phyloP scores from a whole-genome alignment of 1,140 invertebrate genomes.

The Himalopsyche phryganea region DNA sequence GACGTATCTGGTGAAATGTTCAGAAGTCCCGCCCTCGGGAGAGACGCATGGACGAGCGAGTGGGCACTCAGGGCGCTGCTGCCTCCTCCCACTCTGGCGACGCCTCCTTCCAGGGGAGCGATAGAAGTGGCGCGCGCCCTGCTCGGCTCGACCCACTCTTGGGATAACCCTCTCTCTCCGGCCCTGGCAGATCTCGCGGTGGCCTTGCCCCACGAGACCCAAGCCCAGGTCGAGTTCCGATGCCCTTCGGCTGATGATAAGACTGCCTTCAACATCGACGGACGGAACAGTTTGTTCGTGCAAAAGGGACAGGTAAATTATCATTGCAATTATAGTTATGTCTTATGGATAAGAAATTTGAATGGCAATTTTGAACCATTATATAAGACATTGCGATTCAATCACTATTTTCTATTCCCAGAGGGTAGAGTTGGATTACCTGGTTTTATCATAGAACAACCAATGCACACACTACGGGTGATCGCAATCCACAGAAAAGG shows the following conservation, averaged over 20 bases:
- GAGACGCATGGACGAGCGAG: slow-evolving; percentile 84
- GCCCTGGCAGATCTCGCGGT: slow-evolving; percentile 14
- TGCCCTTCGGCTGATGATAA: slow-evolving; percentile 13
- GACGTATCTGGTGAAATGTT: slow-evolving; percentile 52
- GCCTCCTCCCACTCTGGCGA: slow-evolving; percentile 41
- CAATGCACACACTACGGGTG: no score
- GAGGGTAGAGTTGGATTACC: no score
- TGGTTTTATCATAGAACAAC: no score
- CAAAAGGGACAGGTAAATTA: slow-evolving; percentile 29
- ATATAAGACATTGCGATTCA: no score
- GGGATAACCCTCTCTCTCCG: slow-evolving; percentile 8
- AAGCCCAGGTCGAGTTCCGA: slow-evolving; percentile 18
- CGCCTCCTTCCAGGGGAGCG: slow-evolving; percentile 66
- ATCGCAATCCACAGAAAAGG: no score
- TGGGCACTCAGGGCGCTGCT: slow-evolving; percentile 72
- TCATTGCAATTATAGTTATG: no score
- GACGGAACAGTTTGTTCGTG: slow-evolving; percentile 21
- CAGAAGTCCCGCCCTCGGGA: slow-evolving; percentile 69
- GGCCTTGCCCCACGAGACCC: slow-evolving; percentile 2
- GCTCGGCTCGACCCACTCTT: slow-evolving; percentile 43
- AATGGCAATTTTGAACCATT: no score
- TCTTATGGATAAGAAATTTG: no score
- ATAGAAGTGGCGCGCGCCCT: slow-evolving; percentile 72
- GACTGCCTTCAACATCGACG: slow-evolving; percentile 17
- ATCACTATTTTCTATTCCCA: no score